These are phyloP conservation scores for Festucalex cinctus DNA, from an alignment of 2,113 vertebrate genomes.

Conservation along the genomic window DNA sequence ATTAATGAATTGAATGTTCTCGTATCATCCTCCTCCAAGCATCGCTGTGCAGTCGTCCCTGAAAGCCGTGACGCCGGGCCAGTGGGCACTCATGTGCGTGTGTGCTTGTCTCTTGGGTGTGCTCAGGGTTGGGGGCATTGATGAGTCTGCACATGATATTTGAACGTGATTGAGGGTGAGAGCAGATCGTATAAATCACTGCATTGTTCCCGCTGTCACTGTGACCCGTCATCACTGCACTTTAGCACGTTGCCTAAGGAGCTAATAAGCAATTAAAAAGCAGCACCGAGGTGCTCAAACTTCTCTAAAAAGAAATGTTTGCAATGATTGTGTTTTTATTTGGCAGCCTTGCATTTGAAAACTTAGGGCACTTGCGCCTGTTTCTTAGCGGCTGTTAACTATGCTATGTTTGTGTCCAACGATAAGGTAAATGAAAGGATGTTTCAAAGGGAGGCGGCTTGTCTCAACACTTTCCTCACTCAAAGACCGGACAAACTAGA, in stretches of 20 bases:
- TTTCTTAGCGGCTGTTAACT: constrained; percentile 28
- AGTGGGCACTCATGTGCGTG: constrained; percentile 35
- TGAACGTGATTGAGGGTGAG: constrained; percentile 56
- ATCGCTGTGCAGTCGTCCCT: not conserved
- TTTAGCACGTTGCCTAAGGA: constrained; percentile 42
- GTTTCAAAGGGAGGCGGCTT: constrained; percentile 77
- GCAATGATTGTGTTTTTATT: constrained; percentile 44
- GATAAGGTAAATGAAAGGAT: constrained; percentile 74
- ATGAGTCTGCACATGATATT: constrained; percentile 65
- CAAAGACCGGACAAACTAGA: constrained; percentile 88
- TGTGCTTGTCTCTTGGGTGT: constrained; percentile 32
- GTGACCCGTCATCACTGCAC: constrained; percentile 39
- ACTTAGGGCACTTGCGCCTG: not conserved
- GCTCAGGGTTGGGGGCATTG: constrained; percentile 48
- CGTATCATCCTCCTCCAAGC: not conserved
- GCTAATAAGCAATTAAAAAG: constrained; percentile 57
- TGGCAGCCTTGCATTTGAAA: constrained; percentile 27
- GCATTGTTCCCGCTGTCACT: constrained; percentile 55
- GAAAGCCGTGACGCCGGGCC: constrained; percentile 13
- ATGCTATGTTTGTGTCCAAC: constrained; percentile 60
- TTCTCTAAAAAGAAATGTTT: constrained; percentile 29
- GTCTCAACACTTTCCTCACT: constrained; percentile 65
- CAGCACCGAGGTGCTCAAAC: constrained; percentile 32
- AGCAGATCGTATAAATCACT: constrained; percentile 54
- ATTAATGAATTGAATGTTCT: not conserved